Conservation (phyloP, 2,797 vertebrate genomes). For the Halcyon smyrnensis region DNA sequence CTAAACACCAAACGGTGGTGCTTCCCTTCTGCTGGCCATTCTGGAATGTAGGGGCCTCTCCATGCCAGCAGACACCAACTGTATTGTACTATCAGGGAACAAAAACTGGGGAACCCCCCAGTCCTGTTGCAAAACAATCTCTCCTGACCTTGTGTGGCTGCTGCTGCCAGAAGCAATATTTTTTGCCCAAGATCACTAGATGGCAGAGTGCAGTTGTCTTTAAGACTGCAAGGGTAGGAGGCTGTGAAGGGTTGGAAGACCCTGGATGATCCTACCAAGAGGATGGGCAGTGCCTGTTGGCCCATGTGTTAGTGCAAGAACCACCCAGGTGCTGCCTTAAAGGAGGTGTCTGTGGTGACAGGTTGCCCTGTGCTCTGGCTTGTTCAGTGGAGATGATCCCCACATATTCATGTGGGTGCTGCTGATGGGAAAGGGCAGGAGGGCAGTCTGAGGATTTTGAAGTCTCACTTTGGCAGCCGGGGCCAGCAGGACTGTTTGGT, state of each 20-base stretch:
- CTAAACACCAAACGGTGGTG: background rate
- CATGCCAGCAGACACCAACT: background rate
- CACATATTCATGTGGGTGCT: fast-evolving
- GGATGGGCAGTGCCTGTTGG: background rate
- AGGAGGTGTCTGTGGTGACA: background rate
- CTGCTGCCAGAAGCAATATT: background rate
- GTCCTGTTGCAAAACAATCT: background rate
- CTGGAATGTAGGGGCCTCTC: background rate
- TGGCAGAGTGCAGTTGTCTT: slow-evolving; percentile 42
- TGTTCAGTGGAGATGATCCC: background rate
- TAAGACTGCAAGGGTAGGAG: background rate
- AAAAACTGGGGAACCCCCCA: fast-evolving
- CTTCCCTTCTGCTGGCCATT: background rate
- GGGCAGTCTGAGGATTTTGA: background rate
- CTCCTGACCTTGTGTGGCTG: background rate
- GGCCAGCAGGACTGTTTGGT: fast-evolving
- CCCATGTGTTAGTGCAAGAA: background rate
- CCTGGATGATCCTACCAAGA: background rate
- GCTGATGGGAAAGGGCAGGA: background rate
- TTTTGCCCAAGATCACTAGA: slow-evolving; percentile 54
- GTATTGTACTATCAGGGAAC: background rate
- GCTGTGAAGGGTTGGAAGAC: background rate
- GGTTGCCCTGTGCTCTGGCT: background rate
- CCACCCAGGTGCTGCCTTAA: background rate
- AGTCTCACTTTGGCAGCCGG: background rate